Base-by-base conservation (phyloP, 2,113 vertebrate species). In the Muntiacus muntjak region DNA sequence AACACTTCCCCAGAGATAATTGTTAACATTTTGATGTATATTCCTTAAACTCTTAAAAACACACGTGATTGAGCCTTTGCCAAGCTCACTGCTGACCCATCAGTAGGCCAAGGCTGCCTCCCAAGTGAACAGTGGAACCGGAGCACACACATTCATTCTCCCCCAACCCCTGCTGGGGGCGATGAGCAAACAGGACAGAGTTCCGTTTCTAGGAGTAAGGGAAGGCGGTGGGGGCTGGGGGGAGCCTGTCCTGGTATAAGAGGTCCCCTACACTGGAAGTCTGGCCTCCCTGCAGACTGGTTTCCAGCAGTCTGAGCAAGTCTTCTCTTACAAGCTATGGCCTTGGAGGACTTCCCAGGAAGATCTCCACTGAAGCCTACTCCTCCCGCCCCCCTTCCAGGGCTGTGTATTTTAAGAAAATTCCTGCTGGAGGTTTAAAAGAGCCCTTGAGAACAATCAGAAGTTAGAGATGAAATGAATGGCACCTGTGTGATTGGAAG, bases 121-220 rank as follows among this genome's bases (percentile, higher is more conserved):
- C 50, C 30, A 50, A 62, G 87, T 16, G 33, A 23, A 25, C n/a
- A 30, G 57, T 14, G 14, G 43, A 30, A 36, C 2, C 6, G 28
- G 6, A 45, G 21, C 9, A 8, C 50, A 40, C 9, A 6, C 17
- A 1, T 10, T 14, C n/a, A 7, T 8, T 43, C 17, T 23, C 45
- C 28, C 43, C 28, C 13, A 40, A 0, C 6, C 1, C 33, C 57
- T 19, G 17, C 17, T 10, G 9, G 1, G 11, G 50, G 2, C 1
- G 1, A 15, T 1, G 8, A 43, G 52, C 36, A 33, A 40, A 54
- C 1, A 40, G 82, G 93, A 45, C 50, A 6, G 0, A 10, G 26
- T 36, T 40, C 28, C 23, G 2, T n/a, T 40, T 85, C 85, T 47
- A 36, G 47, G 54, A 76, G 11, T 30, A 21, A 83, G 40, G 67